Evolutionary conservation across 2,113 vertebrate species (phyloP), one percentile per base, ranked within the genome.

Genomic region (Ahaetulla prasina): DNA sequence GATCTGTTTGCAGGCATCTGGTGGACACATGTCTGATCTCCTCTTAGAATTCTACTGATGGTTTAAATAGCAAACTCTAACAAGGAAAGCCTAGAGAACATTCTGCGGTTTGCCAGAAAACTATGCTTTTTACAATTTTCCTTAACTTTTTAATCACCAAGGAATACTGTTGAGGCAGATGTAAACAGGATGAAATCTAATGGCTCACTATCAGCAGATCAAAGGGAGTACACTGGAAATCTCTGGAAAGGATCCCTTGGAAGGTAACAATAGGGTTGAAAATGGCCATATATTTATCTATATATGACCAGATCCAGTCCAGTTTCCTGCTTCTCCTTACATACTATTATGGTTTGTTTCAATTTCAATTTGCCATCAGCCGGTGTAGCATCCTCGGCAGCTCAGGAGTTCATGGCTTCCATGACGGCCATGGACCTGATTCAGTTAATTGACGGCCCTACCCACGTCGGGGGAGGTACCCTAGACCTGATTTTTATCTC

Each of bases 11-110:
- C 94, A 95, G 68, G 97, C 98, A 99, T 99, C 98, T 99, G 98
- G 98, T 92, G 94, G 97, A 98, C 98, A 99, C 91, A 98, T 99
- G 98, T 98, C 96, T 96, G 97, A 97, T 97, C 97, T 97, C 96
- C 97, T 96, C 94, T 30, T 95, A 95, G 97, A 97, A 97, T 50
- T 94, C 96, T 93, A 94, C 95, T 96, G 97, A 97, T 95, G 94
- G 97, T 95, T 97, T 97, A 97, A 98, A 97, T 97, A 94, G 97
- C 96, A 96, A 97, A 92, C 87, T 92, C 94, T 97, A 97, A 98
- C 94, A 97, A 97, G 98, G 97, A 97, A 97, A 97, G 95, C 95
- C 97, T 96, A 97, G 96, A 96, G 94, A 95, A 94, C 96, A 96
- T 96, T 95, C 96, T 97, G 97, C 97, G 95, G 96, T 96, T 97